Conservation (phyloP, 2,888 invertebrate genomes). For the Linnaemya tessellans region DNA sequence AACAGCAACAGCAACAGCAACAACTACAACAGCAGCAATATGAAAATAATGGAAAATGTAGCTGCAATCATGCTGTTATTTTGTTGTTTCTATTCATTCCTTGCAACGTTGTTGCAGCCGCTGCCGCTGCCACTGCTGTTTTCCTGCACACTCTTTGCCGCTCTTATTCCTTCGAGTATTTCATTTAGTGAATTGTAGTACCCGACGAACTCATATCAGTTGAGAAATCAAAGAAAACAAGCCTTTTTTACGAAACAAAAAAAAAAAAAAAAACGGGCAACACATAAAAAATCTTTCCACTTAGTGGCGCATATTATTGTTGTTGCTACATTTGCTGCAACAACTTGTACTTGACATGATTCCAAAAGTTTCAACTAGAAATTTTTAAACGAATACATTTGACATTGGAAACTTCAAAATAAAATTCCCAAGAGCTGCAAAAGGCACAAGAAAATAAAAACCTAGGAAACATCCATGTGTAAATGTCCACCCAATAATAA, state of each 20-base stretch:
- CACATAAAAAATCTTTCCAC: constrained; percentile 25
- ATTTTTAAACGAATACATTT: constrained; percentile 67
- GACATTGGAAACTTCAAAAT: constrained; percentile 71
- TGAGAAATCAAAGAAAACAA: constrained; percentile 71
- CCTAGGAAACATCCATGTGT: constrained; percentile 1
- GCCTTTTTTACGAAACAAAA: constrained; percentile 23
- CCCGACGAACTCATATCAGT: constrained; percentile 62
- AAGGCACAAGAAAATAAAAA: constrained; percentile 11
- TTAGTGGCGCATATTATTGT: constrained; percentile 43
- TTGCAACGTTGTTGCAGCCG: constrained; percentile 35
- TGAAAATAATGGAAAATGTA: constrained; percentile 32
- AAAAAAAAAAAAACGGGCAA: not conserved
- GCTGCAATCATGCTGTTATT: constrained; percentile 60
- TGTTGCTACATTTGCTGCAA: constrained; percentile 48
- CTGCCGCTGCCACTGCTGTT: constrained; percentile 7
- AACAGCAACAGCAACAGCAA: constrained; percentile 22
- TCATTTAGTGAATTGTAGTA: constrained; percentile 50
- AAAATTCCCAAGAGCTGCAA: constrained; percentile 67
- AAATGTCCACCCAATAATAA: constrained; percentile 42
- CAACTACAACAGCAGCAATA: not conserved
- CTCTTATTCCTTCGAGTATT: constrained; percentile 30
- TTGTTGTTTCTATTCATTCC: constrained; percentile 45
- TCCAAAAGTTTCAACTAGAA: constrained; percentile 66
- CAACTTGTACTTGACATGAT: constrained; percentile 72
- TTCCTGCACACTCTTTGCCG: constrained; percentile 4